phyloP scores from a whole-genome alignment of 2,888 invertebrate genomes.

The Incurvaria masculella region DNA sequence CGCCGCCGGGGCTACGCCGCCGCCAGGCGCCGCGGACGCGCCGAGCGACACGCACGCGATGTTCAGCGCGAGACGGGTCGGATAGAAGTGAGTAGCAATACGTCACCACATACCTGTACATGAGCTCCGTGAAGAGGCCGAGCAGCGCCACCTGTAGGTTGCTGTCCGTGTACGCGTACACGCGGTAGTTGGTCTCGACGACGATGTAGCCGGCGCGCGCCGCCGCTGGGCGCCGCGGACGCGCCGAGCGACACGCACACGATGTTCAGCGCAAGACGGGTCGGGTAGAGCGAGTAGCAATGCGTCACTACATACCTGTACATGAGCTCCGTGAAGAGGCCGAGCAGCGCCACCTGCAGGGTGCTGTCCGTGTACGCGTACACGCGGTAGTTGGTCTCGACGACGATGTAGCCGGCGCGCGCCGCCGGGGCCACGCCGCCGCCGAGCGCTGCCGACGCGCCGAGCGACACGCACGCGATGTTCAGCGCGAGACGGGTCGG shows the following conservation, averaged over 20 bases:
- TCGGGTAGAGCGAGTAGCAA: slow-evolving; percentile 97
- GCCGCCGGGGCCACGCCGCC: slow-evolving; percentile 49
- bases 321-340: slow-evolving; percentile 88
- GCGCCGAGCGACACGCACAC: slow-evolving; percentile 51
- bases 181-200: slow-evolving; percentile 81
- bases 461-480: slow-evolving; percentile 60
- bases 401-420: slow-evolving; percentile 75
- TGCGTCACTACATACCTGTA: slow-evolving; percentile 70
- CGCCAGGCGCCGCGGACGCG: slow-evolving; percentile 27
- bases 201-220: slow-evolving; percentile 73
- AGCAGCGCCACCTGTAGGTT: slow-evolving; percentile 90
- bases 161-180: slow-evolving; percentile 97
- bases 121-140: slow-evolving; percentile 88
- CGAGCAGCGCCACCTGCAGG: slow-evolving; percentile 89
- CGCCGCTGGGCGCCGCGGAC: slow-evolving; percentile 30
- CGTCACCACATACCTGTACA: slow-evolving; percentile 74
- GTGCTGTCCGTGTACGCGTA: slow-evolving; percentile 95
- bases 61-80: slow-evolving; percentile 88
- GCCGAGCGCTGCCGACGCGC: slow-evolving; percentile 29
- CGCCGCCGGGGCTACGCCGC: slow-evolving; percentile 45
- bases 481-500: slow-evolving; percentile 91
- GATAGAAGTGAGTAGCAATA: slow-evolving; percentile 91
- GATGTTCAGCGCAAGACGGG: slow-evolving; percentile 86
- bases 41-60: slow-evolving; percentile 55
- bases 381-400: slow-evolving; percentile 85